Evolutionary conservation across 2,113 vertebrate genomes (phyloP), one percentile per base, ranked within the genome.

Genomic region (Cromileptes altivelis): DNA sequence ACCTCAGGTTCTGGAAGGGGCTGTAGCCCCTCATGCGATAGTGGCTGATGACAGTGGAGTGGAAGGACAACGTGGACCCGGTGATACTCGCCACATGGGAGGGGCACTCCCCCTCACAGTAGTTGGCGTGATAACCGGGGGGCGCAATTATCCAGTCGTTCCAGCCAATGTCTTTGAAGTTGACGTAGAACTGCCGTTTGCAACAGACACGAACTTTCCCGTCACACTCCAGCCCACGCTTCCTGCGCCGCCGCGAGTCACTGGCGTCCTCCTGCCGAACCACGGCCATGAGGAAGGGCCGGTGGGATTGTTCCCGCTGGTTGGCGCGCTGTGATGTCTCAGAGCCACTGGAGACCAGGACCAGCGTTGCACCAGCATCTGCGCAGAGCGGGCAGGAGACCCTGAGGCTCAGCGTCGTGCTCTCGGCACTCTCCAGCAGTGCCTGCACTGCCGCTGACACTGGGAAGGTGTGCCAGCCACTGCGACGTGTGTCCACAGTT

Each of bases 121-220:
- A 99, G 94, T 99, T 99, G 93, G 97, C 98, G 0, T 98, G 97
- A 85, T 99, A 99, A 53, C 98, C 98, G 0, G 96, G 90, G 3
- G 98, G 98, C 2, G 98, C 98, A 47, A 99, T 99, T 94, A 99
- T 99, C 98, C 98, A 99, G 95, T 99, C 98, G 64, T 96, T 98
- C 98, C 98, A 99, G 81, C 98, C 98, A 63, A 99, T 99, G 95
- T 99, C 98, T 87, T 98, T 99, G 95, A 99, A 99, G 89, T 98
- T 98, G 67, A 99, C 97, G 67, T 96, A 98, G 93, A 99, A 99
- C 84, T 99, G 97, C 23, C 98, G 97, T 85, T 99, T 98, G 95
- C 98, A 99, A 94, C 98, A 99, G 81, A 98, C 96, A 19, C 97
- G 98, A 37, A 98, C 97, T 91, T 99, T 98, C 78, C 97, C 98